These are phyloP conservation scores for Caenorhabditis wallacei DNA, from an alignment of 2,888 invertebrate genomes.

Conservation along the genomic window DNA sequence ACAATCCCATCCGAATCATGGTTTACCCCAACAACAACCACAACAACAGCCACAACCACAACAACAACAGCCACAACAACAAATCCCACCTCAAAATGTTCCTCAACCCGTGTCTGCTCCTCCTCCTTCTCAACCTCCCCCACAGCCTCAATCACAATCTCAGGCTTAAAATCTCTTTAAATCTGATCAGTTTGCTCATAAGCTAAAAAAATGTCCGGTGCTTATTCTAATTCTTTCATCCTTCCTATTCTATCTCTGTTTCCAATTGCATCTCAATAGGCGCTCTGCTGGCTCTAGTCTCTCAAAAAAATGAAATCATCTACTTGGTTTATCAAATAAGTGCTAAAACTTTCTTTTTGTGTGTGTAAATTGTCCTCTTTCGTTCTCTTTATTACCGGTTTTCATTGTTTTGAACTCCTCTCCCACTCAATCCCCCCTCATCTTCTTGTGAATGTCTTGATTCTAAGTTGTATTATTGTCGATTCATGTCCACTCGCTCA, in stretches of 20 bases:
- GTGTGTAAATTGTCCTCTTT: constrained; percentile 24
- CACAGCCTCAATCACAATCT: constrained; percentile 16
- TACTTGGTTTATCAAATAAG: constrained; percentile 10
- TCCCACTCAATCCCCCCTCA: too few species aligned
- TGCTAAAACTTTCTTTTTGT: constrained; percentile 7
- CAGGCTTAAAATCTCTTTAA: constrained; percentile 25
- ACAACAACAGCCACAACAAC: too few species aligned
- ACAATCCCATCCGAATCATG: constrained; percentile 8
- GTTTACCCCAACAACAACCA: background rate
- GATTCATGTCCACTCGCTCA: constrained; percentile 7
- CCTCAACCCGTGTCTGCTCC: constrained; percentile 7
- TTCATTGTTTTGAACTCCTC: constrained; percentile 8
- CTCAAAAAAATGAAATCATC: background rate
- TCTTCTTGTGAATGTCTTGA: constrained; percentile 2
- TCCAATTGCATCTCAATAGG: constrained; percentile 8
- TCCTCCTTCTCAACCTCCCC: constrained; percentile 6
- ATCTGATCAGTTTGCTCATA: too few species aligned
- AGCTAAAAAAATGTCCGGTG: background rate
- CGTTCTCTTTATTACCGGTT: constrained; percentile 31
- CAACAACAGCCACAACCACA: too few species aligned
- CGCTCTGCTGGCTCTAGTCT: constrained; percentile 10
- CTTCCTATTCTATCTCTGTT: constrained; percentile 8
- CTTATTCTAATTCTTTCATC: constrained; percentile 7
- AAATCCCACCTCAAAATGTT: constrained; percentile 2
- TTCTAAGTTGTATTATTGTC: constrained; percentile 30